phyloP scores from a whole-genome alignment of 2,797 vertebrate species.

The Gobionotothen gibberifrons region DNA sequence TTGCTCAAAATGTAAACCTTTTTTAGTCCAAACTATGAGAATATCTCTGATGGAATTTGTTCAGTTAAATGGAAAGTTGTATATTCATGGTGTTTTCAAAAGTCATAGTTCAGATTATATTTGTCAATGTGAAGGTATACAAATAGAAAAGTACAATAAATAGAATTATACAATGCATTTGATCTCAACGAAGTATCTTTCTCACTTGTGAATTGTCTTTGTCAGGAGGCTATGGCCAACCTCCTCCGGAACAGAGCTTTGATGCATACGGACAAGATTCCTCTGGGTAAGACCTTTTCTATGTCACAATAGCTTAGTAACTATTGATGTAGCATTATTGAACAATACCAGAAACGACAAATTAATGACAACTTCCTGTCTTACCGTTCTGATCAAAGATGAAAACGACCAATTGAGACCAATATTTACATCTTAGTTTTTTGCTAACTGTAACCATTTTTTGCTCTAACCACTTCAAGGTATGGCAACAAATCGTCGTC shows the following conservation, averaged over 20 bases:
- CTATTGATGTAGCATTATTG: background rate
- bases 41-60: background rate
- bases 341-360: background rate
- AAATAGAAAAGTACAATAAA: no score
- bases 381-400: background rate
- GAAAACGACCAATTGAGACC: background rate
- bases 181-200: background rate
- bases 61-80: background rate
- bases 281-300: conserved; percentile 71
- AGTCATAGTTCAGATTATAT: background rate
- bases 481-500: conserved; percentile 76
- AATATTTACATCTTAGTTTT: background rate
- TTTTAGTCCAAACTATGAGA: background rate
- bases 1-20: background rate
- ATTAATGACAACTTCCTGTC: background rate
- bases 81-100: no score
- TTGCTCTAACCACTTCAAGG: conserved; percentile 44
- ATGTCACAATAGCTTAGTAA: background rate
- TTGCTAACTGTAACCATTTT: background rate
- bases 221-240: conserved; percentile 72
- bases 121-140: background rate
- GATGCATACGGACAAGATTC: conserved; percentile 76
- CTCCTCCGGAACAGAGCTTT: conserved; percentile 73
- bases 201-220: background rate
- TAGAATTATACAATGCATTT: background rate